These are phyloP conservation scores for Anoura caudifer DNA, from an alignment of 2,113 vertebrate species.

Conservation along the genomic window DNA sequence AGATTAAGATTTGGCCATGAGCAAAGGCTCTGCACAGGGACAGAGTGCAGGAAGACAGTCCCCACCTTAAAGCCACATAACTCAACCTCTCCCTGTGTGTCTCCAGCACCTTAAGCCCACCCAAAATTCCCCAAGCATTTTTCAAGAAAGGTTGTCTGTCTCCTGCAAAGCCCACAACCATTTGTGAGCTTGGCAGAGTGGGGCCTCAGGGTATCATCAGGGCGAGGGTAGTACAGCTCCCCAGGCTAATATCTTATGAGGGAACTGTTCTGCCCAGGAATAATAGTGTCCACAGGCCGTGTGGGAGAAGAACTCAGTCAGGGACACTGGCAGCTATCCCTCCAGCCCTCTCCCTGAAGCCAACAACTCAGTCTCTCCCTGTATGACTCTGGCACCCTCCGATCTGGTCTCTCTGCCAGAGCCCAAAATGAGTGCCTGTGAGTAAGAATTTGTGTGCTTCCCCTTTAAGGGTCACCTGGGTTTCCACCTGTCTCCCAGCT, in stretches of 20 bases:
- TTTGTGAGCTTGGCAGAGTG: neutral
- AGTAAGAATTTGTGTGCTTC: neutral
- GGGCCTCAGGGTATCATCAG: neutral
- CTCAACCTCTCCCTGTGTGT: neutral
- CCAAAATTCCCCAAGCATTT: neutral
- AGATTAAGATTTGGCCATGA: neutral
- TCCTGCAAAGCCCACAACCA: neutral
- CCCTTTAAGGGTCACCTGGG: neutral
- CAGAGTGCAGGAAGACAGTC: neutral
- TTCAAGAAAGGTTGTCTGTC: neutral
- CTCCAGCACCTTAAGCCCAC: neutral
- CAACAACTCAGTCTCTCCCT: neutral
- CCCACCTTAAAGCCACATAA: neutral
- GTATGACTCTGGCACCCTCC: neutral
- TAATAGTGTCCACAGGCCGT: neutral
- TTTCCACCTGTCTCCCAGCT: neutral
- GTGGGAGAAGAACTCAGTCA: neutral
- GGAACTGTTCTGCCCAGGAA: neutral
- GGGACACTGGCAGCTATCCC: neutral
- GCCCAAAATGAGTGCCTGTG: neutral
- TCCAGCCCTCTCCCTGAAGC: neutral
- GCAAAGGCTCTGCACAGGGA: neutral
- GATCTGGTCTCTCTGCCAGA: neutral
- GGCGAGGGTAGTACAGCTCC: neutral
- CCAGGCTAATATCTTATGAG: neutral